These are phyloP conservation scores for Lasius fuliginosus DNA, from an alignment of 2,888 invertebrate species.

Conservation along the genomic window DNA sequence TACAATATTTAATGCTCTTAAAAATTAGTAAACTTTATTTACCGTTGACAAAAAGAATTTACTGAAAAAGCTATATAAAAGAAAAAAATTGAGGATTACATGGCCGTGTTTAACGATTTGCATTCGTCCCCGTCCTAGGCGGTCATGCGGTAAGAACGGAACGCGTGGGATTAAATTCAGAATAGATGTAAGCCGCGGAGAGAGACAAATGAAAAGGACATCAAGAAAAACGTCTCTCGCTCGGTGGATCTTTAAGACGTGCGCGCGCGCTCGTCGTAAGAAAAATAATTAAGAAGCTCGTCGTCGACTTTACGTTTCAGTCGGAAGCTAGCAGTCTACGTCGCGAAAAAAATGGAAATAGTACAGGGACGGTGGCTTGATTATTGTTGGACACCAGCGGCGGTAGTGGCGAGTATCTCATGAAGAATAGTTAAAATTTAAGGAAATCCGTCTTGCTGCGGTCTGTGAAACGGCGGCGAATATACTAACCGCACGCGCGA, in stretches of 20 bases:
- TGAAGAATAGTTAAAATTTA: conserved; percentile 46
- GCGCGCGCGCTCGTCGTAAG: conserved; percentile 29
- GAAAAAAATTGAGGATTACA: neutral
- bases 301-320: conserved; percentile 54
- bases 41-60: neutral
- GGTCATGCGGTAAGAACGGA: conserved; percentile 37
- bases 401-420: conserved; percentile 23
- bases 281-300: conserved; percentile 69
- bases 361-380: conserved; percentile 33
- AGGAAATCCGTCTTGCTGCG: conserved; percentile 45
- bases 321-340: conserved; percentile 19
- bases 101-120: conserved; percentile 8
- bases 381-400: conserved; percentile 33
- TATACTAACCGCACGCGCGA: conserved; percentile 40
- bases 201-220: conserved; percentile 65
- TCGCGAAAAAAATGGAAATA: neutral
- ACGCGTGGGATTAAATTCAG: conserved; percentile 64
- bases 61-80: neutral
- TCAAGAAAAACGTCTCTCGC: conserved; percentile 58
- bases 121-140: conserved; percentile 23
- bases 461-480: conserved; percentile 37
- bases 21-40: neutral
- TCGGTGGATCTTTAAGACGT: conserved; percentile 35
- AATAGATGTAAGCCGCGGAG: conserved; percentile 52
- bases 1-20: neutral